Base-by-base conservation (phyloP, 2,888 invertebrate genomes). In the Ophioninae sp. region DNA sequence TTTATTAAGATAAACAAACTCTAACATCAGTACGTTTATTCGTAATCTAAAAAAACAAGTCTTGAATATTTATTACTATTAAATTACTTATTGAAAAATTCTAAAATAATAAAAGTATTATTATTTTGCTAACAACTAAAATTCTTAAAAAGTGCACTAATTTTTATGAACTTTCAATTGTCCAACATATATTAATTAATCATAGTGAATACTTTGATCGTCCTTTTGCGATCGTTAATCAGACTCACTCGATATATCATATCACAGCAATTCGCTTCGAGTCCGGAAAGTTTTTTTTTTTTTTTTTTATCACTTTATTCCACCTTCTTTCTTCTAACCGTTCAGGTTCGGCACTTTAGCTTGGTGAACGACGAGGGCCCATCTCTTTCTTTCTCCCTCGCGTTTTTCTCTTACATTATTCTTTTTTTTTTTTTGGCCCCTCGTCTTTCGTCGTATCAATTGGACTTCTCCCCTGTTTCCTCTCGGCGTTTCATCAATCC, bases 401-500 rank as follows among this genome's bases (percentile, higher is more conserved):
- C 13, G 50, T 13, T 13, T 50, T 50, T 10, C 50, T 50, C 50
- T 10, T 13, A 39, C 10, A 10, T 13, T 61, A 20, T 8, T 61
- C 21, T 41, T 73, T 17, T 59, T 57, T 17, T 59, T 57, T 23
- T 39, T 72, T n/a, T 7, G 30, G 20, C 41, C 20, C 39, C 57
- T 57, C 59, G 39, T 72, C 72, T 72, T 72, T 39, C 72, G 21
- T n/a, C 39, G 41, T 59, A 59, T 72, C 72, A 37, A 72, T 59
- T 72, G 13, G 65, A 50, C 13, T 41, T 21, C 57, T 70, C 50
- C 17, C 76, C 65, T 67, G 75, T 79, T 76, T 82, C 17, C 78
- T 79, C 72, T 30, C 50, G 61, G 44, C 30, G 30, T 79, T 79
- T 79, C 79, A 82, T 79, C 82, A 75, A 82, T 79, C 68, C 78